phyloP scores from a whole-genome alignment of 1,140 invertebrate species.

The Helicoverpa zea region DNA sequence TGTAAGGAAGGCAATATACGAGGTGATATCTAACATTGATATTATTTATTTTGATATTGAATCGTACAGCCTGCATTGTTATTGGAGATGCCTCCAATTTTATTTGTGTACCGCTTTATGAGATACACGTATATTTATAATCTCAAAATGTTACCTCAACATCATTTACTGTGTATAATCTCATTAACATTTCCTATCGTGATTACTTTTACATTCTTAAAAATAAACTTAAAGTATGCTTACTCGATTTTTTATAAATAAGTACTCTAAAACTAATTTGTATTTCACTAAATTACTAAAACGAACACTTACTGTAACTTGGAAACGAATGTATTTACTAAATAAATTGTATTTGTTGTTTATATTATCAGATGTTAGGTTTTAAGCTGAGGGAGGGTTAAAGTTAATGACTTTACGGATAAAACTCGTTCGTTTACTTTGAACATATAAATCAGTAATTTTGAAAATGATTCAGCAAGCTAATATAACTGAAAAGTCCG shows the following conservation, averaged over 20 bases:
- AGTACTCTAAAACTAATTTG: constrained; percentile 21
- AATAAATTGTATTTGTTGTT: constrained; percentile 30
- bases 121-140: constrained; percentile 6
- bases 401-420: constrained; percentile 24
- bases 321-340: constrained; percentile 22
- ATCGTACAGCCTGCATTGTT: constrained; percentile 26
- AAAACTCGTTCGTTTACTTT: neutral
- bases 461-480: neutral
- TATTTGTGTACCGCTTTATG: constrained; percentile 34
- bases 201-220: constrained; percentile 33
- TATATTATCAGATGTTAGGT: constrained; percentile 34
- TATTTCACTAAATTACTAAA: constrained; percentile 27
- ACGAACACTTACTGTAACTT: constrained; percentile 35
- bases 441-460: neutral
- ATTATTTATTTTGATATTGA: constrained; percentile 50
- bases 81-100: constrained; percentile 31
- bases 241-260: constrained; percentile 34
- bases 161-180: constrained; percentile 26
- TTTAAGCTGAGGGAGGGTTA: neutral
- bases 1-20: constrained; percentile 42
- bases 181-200: constrained; percentile 29
- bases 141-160: constrained; percentile 6
- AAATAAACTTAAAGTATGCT: constrained; percentile 26
- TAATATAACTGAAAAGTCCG: neutral
- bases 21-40: constrained; percentile 43